Base-by-base conservation (phyloP, 2,113 vertebrate genomes). In the Puntigrus tetrazona region DNA sequence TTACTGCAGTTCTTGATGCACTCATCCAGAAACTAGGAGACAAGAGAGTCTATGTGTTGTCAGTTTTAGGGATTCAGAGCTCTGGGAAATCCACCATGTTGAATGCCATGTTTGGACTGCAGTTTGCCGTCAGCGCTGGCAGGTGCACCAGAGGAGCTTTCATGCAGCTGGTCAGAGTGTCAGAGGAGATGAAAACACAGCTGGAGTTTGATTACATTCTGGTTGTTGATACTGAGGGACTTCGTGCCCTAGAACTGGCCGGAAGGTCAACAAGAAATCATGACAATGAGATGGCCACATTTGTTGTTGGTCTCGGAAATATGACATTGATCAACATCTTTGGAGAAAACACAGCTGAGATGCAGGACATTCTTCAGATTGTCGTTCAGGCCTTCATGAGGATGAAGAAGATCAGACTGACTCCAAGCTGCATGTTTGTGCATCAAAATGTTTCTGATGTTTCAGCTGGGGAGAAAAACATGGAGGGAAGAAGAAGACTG, bases 41-140 rank as follows among this genome's bases (percentile, higher is more conserved):
- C 87, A 88, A 92, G 79, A 85, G 47, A 31, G 83, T 96, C 0
- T 96, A 95, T 92, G 94, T 97, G 50, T 91, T 96, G 36, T 96
- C 94, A 0, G 84, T 95, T 88, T 89, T 95, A 38, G 94, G 93
- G 4, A 76, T 95, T 18, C 94, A 95, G 88, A 94, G 93, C 81
- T 94, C 93, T 55, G 94, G 95, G 16, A 95, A 95, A 45, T 95
- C 95, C 20, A 38, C 65, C 18, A 69, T 69, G 65, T 8, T 69
- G 65, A 69, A 69, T 1, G 65, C 65, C 65, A 69, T 69, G 65
- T 69, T 69, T 69, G 65, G 65, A 5, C 65, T 69, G 31, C 65
- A 69, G 20, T 69, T 69, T 38, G 65, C 65, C 8, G 65, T 69
- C 65, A 69, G 65, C 38, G 65, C 65, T 38, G 65, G 65, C 34